Evolutionary conservation across 2,797 vertebrate genomes (phyloP), one percentile per base, ranked within the genome.

Genomic region (Gymnocypris eckloni): DNA sequence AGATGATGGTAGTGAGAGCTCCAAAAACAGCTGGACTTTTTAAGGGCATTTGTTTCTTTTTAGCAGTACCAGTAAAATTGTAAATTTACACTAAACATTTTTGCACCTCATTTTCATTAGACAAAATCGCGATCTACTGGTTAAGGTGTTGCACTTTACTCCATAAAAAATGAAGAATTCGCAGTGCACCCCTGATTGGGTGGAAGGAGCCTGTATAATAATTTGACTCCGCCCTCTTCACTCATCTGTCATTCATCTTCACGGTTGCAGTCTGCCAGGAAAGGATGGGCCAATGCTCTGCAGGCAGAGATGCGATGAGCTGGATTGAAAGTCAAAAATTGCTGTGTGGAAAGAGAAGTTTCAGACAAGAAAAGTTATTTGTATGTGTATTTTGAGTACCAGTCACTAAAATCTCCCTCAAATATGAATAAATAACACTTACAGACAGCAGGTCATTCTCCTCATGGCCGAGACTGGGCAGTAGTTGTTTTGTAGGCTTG

Each of bases 261-360:
- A 37, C 37, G n/a, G 2, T 37, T 50, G 66, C 69, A 66, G 56
- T 87, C 91, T 84, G 11, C 78, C 83, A 96, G 93, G 91, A 95
- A 95, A 54, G 93, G 90, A 83, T 95, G 95, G 73, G 86, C 86
- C 90, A 96, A 90, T 45, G 95, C 95, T 90, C 89, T 90, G 50
- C 88, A 91, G 0, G 95, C 94, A 10, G 95, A 94, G 91, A 96
- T 93, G 71, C 95, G 95, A 8, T 69, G 54, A 85, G 86, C 85
- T 1, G 94, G 94, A 81, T 56, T 94, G 92, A 96, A 96, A 3
- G 89, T 43, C 90, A 96, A 84, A 92, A 92, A 95, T 88, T 94
- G 82, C 95, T 96, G 92, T 64, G 80, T 83, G 70, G 52, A 79
- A 86, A 76, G 79, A 88, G 85, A 90, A n/a, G 45, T 37, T 52